Conservation (phyloP, 1,140 invertebrate genomes). For the Drosophila paulistorum region DNA sequence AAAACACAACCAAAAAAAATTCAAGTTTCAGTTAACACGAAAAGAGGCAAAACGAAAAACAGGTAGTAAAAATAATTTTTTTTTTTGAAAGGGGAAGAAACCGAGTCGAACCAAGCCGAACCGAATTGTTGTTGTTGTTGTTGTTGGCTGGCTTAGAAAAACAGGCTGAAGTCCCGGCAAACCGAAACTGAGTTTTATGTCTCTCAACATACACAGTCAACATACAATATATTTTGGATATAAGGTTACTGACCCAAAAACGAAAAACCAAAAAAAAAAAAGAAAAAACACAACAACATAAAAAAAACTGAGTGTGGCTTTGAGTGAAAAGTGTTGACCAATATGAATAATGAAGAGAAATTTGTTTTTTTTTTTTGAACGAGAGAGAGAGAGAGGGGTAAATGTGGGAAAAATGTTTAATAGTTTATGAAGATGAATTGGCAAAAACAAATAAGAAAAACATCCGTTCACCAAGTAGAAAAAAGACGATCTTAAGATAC, state of each 20-base stretch:
- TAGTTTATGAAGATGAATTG: constrained; percentile 51
- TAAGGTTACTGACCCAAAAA: constrained; percentile 10
- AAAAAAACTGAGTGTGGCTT: constrained; percentile 1
- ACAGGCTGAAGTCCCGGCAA: constrained; percentile 9
- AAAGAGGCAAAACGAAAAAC: constrained; percentile 69
- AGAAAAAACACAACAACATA: constrained; percentile 6
- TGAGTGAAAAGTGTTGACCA: constrained; percentile 12
- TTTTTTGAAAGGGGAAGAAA: constrained; percentile 32
- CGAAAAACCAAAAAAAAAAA: constrained; percentile 8
- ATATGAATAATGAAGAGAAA: constrained; percentile 14
- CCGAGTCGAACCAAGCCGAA: constrained; percentile 4
- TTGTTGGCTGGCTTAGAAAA: constrained; percentile 10
- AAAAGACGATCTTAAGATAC: neutral
- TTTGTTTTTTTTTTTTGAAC: neutral
- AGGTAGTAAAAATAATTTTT: constrained; percentile 66
- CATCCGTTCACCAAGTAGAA: neutral
- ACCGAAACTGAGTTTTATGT: constrained; percentile 16
- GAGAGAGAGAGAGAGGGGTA: neutral
- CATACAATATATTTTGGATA: constrained; percentile 5
- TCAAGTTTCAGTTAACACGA: constrained; percentile 71
- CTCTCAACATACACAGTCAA: neutral
- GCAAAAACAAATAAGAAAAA: constrained; percentile 39
- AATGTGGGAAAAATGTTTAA: constrained; percentile 54
- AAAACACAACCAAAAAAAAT: constrained; percentile 35
- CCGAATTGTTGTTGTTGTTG: constrained; percentile 1